Percentiles rank a stretch among this genome's conserved stretches.
Conservation (phyloP, 2,797 vertebrate species). For the Aldrovandia affinis region DNA sequence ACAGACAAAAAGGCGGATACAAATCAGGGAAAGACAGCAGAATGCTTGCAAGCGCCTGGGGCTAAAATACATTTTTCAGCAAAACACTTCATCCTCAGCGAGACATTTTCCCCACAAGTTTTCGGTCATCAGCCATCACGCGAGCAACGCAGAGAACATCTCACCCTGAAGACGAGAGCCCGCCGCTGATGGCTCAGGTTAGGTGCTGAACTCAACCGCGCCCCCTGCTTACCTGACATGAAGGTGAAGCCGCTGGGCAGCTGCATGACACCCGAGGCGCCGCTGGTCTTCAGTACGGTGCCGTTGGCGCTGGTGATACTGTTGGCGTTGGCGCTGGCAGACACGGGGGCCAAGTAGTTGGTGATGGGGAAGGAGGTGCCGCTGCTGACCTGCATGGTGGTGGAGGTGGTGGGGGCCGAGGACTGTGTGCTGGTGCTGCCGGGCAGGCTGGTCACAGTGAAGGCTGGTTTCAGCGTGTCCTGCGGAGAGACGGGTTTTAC, state of each 20-base stretch:
- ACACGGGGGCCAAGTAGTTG: conserved; percentile 95
- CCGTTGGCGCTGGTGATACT: conserved; percentile 86
- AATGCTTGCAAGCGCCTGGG: not conserved
- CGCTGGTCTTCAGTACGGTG: conserved; percentile 89
- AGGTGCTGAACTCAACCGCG: too few relatives aligned
- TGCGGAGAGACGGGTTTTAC: conserved; percentile 62
- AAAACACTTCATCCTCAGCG: not conserved
- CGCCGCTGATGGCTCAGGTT: not conserved
- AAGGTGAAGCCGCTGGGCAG: conserved; percentile 93
- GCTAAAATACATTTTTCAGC: not conserved
- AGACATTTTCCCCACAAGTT: not conserved
- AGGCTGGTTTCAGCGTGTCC: conserved; percentile 92
- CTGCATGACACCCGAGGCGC: conserved; percentile 88
- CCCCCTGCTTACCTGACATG: conserved; percentile 88
- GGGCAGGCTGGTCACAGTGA: conserved; percentile 92
- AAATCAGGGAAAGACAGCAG: not conserved
- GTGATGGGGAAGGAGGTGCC: conserved; percentile 96
- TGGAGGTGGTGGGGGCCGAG: conserved; percentile 91
- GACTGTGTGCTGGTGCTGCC: conserved; percentile 88
- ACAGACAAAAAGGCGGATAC: too few relatives aligned
- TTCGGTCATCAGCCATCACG: not conserved
- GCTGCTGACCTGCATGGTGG: conserved; percentile 97
- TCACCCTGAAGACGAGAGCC: not conserved
- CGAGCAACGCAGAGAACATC: not conserved
- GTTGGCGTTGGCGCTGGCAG: conserved; percentile 81